Evolutionary conservation across 2,888 invertebrate species (phyloP).

Genomic region (Drosophila mimica): DNA sequence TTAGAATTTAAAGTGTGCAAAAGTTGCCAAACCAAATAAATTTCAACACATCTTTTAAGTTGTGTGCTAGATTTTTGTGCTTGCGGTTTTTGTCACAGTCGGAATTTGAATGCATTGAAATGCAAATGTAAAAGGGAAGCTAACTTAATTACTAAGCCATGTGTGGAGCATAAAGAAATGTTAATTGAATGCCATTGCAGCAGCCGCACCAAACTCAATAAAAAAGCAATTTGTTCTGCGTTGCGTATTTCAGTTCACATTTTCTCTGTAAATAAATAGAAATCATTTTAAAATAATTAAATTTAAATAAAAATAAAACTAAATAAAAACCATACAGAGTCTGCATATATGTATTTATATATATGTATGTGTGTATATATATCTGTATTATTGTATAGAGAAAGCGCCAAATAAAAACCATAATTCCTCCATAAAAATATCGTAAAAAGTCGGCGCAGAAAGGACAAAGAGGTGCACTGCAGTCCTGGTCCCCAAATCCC

Average conservation of each 20-base stretch:
- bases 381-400: slow-evolving; percentile 12
- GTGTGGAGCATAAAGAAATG: slow-evolving; percentile 55
- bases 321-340: slow-evolving; percentile 30
- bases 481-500: slow-evolving; percentile 7
- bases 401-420: slow-evolving; percentile 77
- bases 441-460: slow-evolving; percentile 68
- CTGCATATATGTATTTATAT: slow-evolving; percentile 13
- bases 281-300: slow-evolving; percentile 78
- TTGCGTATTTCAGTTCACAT: slow-evolving; percentile 47
- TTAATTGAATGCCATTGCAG: slow-evolving; percentile 66
- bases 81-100: slow-evolving; percentile 37
- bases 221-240: slow-evolving; percentile 65
- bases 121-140: slow-evolving; percentile 34
- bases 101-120: slow-evolving; percentile 29
- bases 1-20: slow-evolving; percentile 74
- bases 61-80: neutral
- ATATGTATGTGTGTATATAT: neutral
- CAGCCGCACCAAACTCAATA: slow-evolving; percentile 58
- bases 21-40: slow-evolving; percentile 38
- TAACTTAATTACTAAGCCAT: slow-evolving; percentile 62
- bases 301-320: slow-evolving; percentile 48
- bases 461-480: slow-evolving; percentile 28
- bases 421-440: slow-evolving; percentile 79
- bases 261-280: slow-evolving; percentile 41
- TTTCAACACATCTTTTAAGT: slow-evolving; percentile 31